phyloP scores from a whole-genome alignment of 1,140 invertebrate species.

The Kradibia gibbosae region DNA sequence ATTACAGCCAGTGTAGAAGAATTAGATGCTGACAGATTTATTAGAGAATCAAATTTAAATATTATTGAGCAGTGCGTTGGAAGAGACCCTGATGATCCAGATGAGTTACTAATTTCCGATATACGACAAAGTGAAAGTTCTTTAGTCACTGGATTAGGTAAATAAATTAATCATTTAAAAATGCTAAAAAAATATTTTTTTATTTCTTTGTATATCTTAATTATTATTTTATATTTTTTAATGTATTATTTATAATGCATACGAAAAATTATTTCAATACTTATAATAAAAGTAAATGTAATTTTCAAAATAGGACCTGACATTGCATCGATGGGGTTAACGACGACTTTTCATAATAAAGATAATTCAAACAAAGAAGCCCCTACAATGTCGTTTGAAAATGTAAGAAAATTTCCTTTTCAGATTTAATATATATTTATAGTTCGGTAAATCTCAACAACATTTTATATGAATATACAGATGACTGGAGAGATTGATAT shows the following conservation, averaged over 20 bases:
- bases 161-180: not conserved
- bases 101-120: slow-evolving; percentile 33
- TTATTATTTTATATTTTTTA: not conserved
- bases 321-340: slow-evolving; percentile 68
- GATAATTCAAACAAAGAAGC: slow-evolving; percentile 55
- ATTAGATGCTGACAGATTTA: slow-evolving; percentile 74
- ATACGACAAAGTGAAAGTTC: slow-evolving; percentile 33
- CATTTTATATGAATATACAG: slow-evolving; percentile 49
- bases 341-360: slow-evolving; percentile 49
- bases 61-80: slow-evolving; percentile 72
- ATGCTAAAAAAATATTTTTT: not conserved
- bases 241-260: not conserved
- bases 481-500: slow-evolving; percentile 81
- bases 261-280: not conserved
- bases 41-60: slow-evolving; percentile 75
- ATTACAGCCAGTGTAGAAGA: slow-evolving; percentile 58
- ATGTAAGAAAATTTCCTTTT: slow-evolving; percentile 53
- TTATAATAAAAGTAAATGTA: slow-evolving; percentile 22
- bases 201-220: not conserved
- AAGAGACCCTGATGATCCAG: slow-evolving; percentile 55
- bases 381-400: slow-evolving; percentile 56
- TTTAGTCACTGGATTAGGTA: slow-evolving; percentile 59
- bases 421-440: slow-evolving; percentile 27
- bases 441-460: slow-evolving; percentile 14
- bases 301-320: slow-evolving; percentile 64